phyloP scores from a whole-genome alignment of 2,113 vertebrate species.

The Origma solitaria region DNA sequence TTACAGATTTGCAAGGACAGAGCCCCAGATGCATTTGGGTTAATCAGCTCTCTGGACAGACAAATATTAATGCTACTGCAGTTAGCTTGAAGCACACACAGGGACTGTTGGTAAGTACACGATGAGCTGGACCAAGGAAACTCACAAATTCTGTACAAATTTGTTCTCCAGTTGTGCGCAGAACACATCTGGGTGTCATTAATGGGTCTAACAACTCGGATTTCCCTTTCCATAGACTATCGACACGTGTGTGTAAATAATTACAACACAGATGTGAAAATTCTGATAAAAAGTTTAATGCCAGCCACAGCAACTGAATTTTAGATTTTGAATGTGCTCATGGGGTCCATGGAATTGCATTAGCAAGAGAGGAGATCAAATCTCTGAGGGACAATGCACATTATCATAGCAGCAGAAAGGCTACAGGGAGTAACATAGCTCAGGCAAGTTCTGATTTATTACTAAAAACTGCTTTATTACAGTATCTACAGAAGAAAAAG shows the following conservation, averaged over 20 bases:
- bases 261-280: neutral
- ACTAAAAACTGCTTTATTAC: neutral
- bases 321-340: rapidly evolving
- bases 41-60: neutral
- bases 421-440: rapidly evolving
- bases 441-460: neutral
- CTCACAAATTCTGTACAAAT: neutral
- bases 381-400: neutral
- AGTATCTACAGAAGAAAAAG: neutral
- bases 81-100: neutral
- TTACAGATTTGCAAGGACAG: neutral
- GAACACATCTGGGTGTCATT: neutral
- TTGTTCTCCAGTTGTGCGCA: neutral
- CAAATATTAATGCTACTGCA: neutral
- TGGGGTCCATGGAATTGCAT: too few relatives aligned
- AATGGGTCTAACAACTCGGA: neutral
- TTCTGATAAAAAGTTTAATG: neutral
- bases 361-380: neutral
- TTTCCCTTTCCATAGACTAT: neutral
- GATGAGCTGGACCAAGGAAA: neutral
- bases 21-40: neutral
- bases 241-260: neutral
- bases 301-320: neutral
- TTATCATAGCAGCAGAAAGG: neutral
- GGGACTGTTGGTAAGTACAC: rapidly evolving